phyloP scores from a whole-genome alignment of 2,113 vertebrate genomes.

The Corythoichthys haematopterus region DNA sequence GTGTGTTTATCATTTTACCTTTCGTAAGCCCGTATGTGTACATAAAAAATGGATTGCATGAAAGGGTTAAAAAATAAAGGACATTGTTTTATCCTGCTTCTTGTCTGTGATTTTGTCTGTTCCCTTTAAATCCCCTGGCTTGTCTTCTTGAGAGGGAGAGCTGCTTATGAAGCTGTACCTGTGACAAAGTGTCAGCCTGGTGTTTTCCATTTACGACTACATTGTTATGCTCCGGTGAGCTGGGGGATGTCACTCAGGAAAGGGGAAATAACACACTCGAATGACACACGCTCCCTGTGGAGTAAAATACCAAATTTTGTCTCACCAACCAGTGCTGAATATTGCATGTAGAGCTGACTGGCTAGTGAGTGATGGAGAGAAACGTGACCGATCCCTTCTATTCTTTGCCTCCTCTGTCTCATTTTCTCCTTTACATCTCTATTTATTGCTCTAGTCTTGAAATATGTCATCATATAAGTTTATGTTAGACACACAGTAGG shows the following conservation, averaged over 20 bases:
- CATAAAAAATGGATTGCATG: neutral
- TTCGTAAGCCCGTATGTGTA: neutral
- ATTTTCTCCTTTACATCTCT: constrained; percentile 13
- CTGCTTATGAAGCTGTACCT: constrained; percentile 50
- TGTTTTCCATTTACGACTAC: constrained; percentile 53
- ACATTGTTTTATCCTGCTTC: constrained; percentile 9
- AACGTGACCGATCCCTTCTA: constrained; percentile 18
- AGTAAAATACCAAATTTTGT: constrained; percentile 53
- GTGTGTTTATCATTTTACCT: too few species aligned
- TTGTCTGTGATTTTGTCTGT: constrained; percentile 2
- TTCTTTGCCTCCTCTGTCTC: constrained; percentile 13
- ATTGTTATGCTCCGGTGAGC: constrained; percentile 50
- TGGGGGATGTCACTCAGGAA: constrained; percentile 50
- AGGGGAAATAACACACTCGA: constrained; percentile 38
- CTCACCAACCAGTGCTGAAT: constrained; percentile 44
- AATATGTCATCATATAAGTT: constrained; percentile 3
- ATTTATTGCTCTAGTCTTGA: constrained; percentile 12
- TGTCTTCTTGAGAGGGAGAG: constrained; percentile 24
- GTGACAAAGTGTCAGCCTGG: constrained; percentile 54
- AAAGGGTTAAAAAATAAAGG: neutral
- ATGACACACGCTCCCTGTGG: constrained; percentile 53
- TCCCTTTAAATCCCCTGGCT: constrained; percentile 10
- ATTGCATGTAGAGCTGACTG: constrained; percentile 45
- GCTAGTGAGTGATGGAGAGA: constrained; percentile 31
- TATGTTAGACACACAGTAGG: neutral